phyloP scores from a whole-genome alignment of 2,113 vertebrate species.

The Pituophis catenifer region DNA sequence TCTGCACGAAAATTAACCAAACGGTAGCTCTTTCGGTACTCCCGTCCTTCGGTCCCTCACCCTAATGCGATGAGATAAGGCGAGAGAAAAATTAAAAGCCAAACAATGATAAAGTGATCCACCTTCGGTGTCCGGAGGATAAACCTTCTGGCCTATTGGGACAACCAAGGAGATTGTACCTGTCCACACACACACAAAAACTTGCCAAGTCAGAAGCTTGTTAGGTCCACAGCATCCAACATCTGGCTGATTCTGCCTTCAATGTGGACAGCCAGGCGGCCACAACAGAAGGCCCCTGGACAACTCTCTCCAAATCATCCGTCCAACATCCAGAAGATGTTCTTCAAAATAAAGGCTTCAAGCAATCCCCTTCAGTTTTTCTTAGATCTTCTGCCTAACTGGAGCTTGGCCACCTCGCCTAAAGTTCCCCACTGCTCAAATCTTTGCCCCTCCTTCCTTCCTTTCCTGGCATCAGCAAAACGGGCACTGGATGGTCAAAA shows the following conservation, averaged over 20 bases:
- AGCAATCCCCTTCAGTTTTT: background rate
- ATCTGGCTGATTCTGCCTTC: background rate
- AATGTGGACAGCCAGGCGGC: background rate
- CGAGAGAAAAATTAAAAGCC: background rate
- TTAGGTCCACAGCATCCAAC: background rate
- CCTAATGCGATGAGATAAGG: background rate
- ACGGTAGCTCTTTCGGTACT: background rate
- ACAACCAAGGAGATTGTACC: background rate
- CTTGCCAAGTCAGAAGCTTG: background rate
- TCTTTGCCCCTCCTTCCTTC: too few species aligned
- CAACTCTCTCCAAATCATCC: conserved; percentile 5
- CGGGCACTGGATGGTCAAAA: background rate
- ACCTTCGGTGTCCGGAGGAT: background rate
- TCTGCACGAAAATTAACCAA: background rate
- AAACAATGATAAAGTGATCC: background rate
- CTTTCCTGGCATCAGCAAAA: background rate
- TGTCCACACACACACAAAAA: rapidly evolving
- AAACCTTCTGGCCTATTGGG: background rate
- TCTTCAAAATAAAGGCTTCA: conserved; percentile 14
- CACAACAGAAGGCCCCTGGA: rapidly evolving
- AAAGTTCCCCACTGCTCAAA: background rate
- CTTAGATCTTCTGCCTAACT: conserved; percentile 5
- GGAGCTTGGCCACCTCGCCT: background rate
- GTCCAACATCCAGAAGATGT: background rate
- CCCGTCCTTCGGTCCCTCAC: background rate